Percentiles rank a stretch among this genome's conserved stretches.
These are phyloP conservation scores for Hippocampus kuda DNA, from an alignment of 2,797 vertebrate genomes.

Conservation along the genomic window DNA sequence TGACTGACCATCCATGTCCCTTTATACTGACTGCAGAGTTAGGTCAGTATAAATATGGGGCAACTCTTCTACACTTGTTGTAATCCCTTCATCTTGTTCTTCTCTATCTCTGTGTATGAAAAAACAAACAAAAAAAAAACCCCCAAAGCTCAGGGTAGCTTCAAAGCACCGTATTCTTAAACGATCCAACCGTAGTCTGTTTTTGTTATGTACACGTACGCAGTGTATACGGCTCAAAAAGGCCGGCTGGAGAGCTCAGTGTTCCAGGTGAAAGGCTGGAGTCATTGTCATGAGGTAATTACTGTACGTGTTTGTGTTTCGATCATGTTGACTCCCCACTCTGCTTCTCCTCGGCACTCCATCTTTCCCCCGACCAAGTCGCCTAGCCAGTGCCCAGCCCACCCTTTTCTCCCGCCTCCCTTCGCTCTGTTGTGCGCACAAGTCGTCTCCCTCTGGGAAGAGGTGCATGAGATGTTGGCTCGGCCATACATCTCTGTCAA, in stretches of 20 bases:
- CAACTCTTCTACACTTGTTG: neutral
- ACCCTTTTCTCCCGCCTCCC: slow-evolving; percentile 20
- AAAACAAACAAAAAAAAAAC: slow-evolving; percentile 1
- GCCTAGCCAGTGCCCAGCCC: slow-evolving; percentile 14
- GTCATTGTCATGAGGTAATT: slow-evolving; percentile 72
- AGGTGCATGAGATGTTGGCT: slow-evolving; percentile 78
- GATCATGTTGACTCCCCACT: slow-evolving; percentile 64
- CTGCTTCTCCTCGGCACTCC: slow-evolving; percentile 57
- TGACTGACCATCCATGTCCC: neutral
- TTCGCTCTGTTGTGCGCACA: slow-evolving; percentile 55
- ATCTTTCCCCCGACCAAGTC: slow-evolving; percentile 48
- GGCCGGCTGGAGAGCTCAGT: slow-evolving; percentile 45
- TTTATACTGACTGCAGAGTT: slow-evolving; percentile 2
- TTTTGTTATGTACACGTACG: slow-evolving; percentile 29
- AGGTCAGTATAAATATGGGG: neutral
- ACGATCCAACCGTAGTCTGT: slow-evolving; percentile 21
- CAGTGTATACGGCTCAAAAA: slow-evolving; percentile 44
- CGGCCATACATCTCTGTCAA: slow-evolving; percentile 97
- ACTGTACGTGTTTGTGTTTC: slow-evolving; percentile 68
- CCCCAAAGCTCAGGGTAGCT: neutral
- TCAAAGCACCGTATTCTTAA: slow-evolving; percentile 5
- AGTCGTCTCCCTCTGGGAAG: slow-evolving; percentile 74
- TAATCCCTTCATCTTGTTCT: neutral
- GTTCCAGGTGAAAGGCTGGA: slow-evolving; percentile 64
- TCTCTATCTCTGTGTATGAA: slow-evolving; percentile 6